Percentiles rank a stretch among this genome's conserved stretches.
These are phyloP conservation scores for Euwallacea similis DNA, from an alignment of 1,140 invertebrate species.

Conservation along the genomic window DNA sequence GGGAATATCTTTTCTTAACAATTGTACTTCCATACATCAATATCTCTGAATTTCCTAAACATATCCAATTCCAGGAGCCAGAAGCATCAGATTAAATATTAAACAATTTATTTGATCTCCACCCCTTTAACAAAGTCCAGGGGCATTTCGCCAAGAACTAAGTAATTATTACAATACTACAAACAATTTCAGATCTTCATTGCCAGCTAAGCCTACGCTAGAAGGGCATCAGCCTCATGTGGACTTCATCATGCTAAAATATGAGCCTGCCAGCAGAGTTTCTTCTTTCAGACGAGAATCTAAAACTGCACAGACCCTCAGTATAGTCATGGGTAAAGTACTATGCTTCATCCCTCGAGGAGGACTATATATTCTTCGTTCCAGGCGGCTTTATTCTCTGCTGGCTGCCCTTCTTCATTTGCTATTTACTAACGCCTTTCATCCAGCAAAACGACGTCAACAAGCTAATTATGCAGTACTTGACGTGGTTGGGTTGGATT, in stretches of 20 bases:
- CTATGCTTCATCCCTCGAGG: no score
- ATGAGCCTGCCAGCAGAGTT: conserved; percentile 57
- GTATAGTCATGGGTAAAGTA: conserved; percentile 77
- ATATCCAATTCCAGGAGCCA: no score
- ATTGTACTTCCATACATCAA: no score
- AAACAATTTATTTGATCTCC: no score
- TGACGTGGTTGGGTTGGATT: conserved; percentile 92
- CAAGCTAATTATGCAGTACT: conserved; percentile 70
- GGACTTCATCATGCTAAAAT: conserved; percentile 49
- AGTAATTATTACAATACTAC: conserved; percentile 10
- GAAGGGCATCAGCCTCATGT: conserved; percentile 42
- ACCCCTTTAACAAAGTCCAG: background rate
- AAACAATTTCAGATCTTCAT: conserved; percentile 40
- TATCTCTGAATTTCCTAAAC: no score
- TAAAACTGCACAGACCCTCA: conserved; percentile 88
- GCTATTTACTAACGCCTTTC: conserved; percentile 81
- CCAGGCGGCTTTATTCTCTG: conserved; percentile 79
- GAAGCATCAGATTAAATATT: no score
- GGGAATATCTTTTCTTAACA: no score
- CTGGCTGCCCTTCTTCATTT: conserved; percentile 87
- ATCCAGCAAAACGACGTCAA: conserved; percentile 59
- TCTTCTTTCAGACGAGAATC: conserved; percentile 72
- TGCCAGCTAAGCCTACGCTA: conserved; percentile 43
- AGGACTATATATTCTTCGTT: conserved; percentile 10
- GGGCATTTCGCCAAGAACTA: no score